Base-by-base conservation (phyloP, 2,888 invertebrate genomes). In the Acrobasis consociella region DNA sequence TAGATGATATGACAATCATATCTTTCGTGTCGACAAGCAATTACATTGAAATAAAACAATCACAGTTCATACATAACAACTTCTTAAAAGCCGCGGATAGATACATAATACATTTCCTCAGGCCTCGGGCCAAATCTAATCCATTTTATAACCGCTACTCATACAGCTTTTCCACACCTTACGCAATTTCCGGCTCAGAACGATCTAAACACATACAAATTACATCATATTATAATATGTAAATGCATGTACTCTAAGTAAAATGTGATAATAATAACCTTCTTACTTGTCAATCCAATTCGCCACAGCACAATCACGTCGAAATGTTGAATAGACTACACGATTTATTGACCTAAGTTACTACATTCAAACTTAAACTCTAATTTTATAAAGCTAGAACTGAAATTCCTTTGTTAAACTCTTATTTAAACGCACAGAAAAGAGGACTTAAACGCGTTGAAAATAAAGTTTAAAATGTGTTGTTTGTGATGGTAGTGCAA, bases 181-280 rank as follows among this genome's bases (percentile, higher is more conserved):
- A 60, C 60, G 51, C 51, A 49, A 62, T 55, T 49, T 62, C 62
- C 62, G 62, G 59, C 68, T 71, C 65, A 69, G 74, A 39, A 8
- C 16, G 16, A 75, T 74, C 72, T 74, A 73, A 79, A 74, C 73
- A 80, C 74, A 72, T 71, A 80, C 77, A 83, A 84, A 84, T 83
- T 81, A 83, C 80, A 76, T 69, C 74, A 75, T 78, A 73, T 74
- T 76, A 75, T 80, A 80, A 79, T 81, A 85, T 83, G 82, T 85
- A 84, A 83, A 85, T 81, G 80, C 75, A 78, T 72, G 69, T 72
- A 72, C 72, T 76, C 74, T 85, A 84, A 87, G 86, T 91, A 87
- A 89, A 91, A 90, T 91, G 89, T 87, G 87, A 88, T 89, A 90
- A 91, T 91, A 91, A 91, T 90, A 91, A 89, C 86, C 86, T 86